phyloP scores from a whole-genome alignment of 2,797 vertebrate species.

The Eurystomus glaucurus region DNA sequence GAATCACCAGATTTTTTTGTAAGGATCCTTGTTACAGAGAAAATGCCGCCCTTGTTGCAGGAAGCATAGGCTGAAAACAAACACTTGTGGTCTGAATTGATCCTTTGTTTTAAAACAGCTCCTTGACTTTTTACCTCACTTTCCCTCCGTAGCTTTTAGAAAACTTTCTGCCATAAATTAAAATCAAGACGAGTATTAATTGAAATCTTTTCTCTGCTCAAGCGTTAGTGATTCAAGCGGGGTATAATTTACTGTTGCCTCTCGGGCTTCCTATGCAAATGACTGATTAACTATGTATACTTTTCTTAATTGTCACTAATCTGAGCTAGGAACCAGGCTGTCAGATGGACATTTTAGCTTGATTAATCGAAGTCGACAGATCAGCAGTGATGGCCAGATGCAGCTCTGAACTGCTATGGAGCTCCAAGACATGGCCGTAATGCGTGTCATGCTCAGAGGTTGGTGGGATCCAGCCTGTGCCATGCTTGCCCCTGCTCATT shows the following conservation, averaged over 20 bases:
- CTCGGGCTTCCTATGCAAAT: neutral
- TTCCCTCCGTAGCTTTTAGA: neutral
- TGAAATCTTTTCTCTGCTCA: neutral
- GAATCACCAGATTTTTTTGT: neutral
- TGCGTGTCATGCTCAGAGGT: neutral
- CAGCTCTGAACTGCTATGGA: neutral
- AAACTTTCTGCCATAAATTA: neutral
- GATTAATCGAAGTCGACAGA: neutral
- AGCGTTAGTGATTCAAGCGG: neutral
- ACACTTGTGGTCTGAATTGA: conserved; percentile 9
- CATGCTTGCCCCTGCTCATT: neutral
- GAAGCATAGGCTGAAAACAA: conserved; percentile 39
- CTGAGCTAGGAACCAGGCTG: neutral
- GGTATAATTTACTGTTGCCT: neutral
- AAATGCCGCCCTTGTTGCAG: neutral
- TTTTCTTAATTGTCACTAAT: neutral
- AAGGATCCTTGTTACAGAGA: neutral
- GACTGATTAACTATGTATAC: neutral
- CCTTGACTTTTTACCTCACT: neutral
- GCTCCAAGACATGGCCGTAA: neutral
- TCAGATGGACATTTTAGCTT: neutral
- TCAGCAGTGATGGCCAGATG: neutral
- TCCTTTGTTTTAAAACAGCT: conserved; percentile 36
- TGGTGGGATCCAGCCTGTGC: neutral
- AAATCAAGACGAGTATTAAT: neutral